Conservation (phyloP, 1,140 invertebrate genomes). For the Coenobita brevimanus region DNA sequence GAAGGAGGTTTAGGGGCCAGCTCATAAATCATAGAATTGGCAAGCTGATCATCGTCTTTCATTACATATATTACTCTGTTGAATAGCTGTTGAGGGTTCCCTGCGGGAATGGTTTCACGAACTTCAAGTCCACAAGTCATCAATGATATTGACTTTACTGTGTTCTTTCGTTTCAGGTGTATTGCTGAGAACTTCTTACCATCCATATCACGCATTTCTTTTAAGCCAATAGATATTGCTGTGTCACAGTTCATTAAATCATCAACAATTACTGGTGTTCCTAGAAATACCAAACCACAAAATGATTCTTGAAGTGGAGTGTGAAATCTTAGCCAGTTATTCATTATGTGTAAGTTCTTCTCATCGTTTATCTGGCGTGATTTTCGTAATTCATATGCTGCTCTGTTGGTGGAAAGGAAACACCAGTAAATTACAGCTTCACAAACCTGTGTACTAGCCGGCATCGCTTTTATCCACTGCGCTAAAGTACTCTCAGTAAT, state of each 20-base stretch:
- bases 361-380: slow-evolving; percentile 17
- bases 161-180: slow-evolving; percentile 39
- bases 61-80: slow-evolving; percentile 25
- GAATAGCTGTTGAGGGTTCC: slow-evolving; percentile 13
- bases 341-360: slow-evolving; percentile 25
- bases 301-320: slow-evolving; percentile 32
- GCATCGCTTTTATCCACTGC: slow-evolving; percentile 34
- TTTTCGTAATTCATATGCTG: slow-evolving; percentile 37
- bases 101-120: slow-evolving; percentile 13
- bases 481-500: slow-evolving; percentile 32
- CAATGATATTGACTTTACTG: slow-evolving; percentile 1
- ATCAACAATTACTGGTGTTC: slow-evolving; percentile 29
- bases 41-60: slow-evolving; percentile 7
- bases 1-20: slow-evolving; percentile 39
- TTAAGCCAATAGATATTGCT: not conserved
- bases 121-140: slow-evolving; percentile 26
- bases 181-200: slow-evolving; percentile 28
- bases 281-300: slow-evolving; percentile 12
- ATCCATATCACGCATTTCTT: slow-evolving; percentile 17
- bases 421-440: slow-evolving; percentile 24
- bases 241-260: slow-evolving; percentile 32
- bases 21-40: slow-evolving; percentile 22
- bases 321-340: slow-evolving; percentile 16
- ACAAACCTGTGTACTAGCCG: slow-evolving; percentile 25
- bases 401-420: slow-evolving; percentile 25